phyloP scores from a whole-genome alignment of 2,888 invertebrate species.

The Hipparchia sbordonii region DNA sequence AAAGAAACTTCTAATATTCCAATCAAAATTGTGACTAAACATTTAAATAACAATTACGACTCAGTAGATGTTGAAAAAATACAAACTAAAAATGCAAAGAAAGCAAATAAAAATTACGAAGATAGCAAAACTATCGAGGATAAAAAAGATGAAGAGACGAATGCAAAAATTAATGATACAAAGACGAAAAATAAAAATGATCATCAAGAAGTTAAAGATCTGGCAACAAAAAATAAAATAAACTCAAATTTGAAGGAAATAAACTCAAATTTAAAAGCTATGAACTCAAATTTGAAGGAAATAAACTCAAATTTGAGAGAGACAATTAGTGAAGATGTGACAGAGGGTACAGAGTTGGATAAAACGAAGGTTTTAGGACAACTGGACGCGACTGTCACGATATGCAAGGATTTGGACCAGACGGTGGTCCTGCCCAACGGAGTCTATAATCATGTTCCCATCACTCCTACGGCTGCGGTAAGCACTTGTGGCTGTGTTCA shows the following conservation, averaged over 20 bases:
- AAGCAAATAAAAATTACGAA: neutral
- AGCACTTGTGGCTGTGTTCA: slow-evolving; percentile 40
- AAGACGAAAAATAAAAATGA: neutral
- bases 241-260: slow-evolving; percentile 16
- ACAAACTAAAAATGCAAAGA: neutral
- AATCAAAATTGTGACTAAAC: neutral
- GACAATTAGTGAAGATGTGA: slow-evolving; percentile 28
- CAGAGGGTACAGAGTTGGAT: slow-evolving; percentile 44
- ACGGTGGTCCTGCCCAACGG: slow-evolving; percentile 63
- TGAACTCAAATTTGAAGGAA: neutral
- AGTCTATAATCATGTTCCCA: slow-evolving; percentile 56
- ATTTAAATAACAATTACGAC: neutral
- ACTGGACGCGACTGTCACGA: slow-evolving; percentile 42
- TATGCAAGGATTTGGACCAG: slow-evolving; percentile 55
- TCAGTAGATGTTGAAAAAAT: neutral
- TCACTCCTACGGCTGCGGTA: slow-evolving; percentile 57
- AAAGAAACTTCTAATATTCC: slow-evolving; percentile 20
- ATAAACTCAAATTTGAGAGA: slow-evolving; percentile 18
- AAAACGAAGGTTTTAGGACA: slow-evolving; percentile 50
- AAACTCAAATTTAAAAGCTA: slow-evolving; percentile 11
- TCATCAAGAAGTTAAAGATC: neutral
- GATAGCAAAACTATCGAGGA: neutral
- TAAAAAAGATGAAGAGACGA: neutral
- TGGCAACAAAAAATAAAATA: neutral
- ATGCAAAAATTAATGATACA: neutral